Evolutionary conservation across 2,888 invertebrate species (phyloP).

Genomic region (Erebia epiphron): DNA sequence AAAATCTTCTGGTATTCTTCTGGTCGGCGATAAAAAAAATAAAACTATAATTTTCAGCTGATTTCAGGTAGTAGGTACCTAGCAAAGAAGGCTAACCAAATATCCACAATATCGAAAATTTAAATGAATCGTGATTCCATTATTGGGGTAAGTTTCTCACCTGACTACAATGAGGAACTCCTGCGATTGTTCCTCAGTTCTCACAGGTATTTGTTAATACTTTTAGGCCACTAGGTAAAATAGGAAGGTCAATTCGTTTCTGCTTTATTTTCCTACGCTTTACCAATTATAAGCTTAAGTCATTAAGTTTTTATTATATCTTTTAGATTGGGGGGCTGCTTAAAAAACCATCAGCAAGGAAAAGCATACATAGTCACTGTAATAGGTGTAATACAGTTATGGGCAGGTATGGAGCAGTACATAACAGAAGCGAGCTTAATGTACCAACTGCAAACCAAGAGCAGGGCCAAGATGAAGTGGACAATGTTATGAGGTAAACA

Average conservation of each 20-base stretch:
- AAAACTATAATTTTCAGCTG: too few relatives aligned
- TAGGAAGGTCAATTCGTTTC: too few relatives aligned
- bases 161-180: too few relatives aligned
- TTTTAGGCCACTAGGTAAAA: too few relatives aligned
- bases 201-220: too few relatives aligned
- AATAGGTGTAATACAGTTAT: conserved; percentile 48
- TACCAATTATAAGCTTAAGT: background rate
- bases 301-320: background rate
- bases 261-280: background rate
- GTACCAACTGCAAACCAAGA: conserved; percentile 27
- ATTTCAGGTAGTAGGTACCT: background rate
- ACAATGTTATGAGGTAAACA: conserved; percentile 66
- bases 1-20: too few relatives aligned
- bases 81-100: too few relatives aligned
- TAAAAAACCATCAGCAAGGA: conserved; percentile 59
- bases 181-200: too few relatives aligned
- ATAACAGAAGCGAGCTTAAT: conserved; percentile 30
- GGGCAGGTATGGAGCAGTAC: conserved; percentile 53
- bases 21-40: too few relatives aligned
- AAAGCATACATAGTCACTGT: conserved; percentile 55
- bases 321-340: conserved; percentile 56
- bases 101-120: background rate
- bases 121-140: conserved; percentile 18
- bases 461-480: conserved; percentile 60
- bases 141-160: background rate